Percentiles rank a stretch among this genome's conserved stretches.
These are phyloP conservation scores for Aphyosemion australe DNA, from an alignment of 2,113 vertebrate genomes.

Conservation along the genomic window DNA sequence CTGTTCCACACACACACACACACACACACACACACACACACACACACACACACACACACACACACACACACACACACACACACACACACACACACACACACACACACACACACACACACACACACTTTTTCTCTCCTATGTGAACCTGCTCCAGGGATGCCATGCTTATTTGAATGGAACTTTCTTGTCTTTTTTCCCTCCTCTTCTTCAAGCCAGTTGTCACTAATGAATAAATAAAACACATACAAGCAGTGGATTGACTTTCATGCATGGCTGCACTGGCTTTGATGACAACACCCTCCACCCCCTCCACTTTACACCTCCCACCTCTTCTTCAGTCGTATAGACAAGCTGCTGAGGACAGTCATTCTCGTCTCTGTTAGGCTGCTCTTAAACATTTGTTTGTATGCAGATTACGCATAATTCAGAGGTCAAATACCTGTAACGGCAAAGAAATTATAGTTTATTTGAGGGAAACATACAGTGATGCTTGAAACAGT, in stretches of 20 bases:
- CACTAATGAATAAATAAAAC: slow-evolving; percentile 84
- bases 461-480: slow-evolving; percentile 4
- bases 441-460: slow-evolving; percentile 17
- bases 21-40: slow-evolving; percentile 30
- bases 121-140: slow-evolving; percentile 20
- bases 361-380: slow-evolving; percentile 61
- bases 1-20: slow-evolving; percentile 39
- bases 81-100: slow-evolving; percentile 1
- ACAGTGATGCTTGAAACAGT: too few relatives aligned
- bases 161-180: slow-evolving; percentile 80
- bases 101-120: slow-evolving; percentile 2
- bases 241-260: slow-evolving; percentile 78
- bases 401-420: slow-evolving; percentile 52
- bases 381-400: slow-evolving; percentile 52
- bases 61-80: slow-evolving; percentile 28
- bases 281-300: slow-evolving; percentile 71
- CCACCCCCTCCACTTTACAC: slow-evolving; percentile 3
- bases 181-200: slow-evolving; percentile 65
- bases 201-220: slow-evolving; percentile 73
- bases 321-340: slow-evolving; percentile 15
- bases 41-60: slow-evolving; percentile 30
- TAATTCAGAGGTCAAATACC: slow-evolving; percentile 39
- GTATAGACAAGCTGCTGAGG: slow-evolving; percentile 64
- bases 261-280: slow-evolving; percentile 77
- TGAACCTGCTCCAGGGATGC: slow-evolving; percentile 71